phyloP scores from a whole-genome alignment of 2,888 invertebrate genomes.

The Chaetogeoica ovagalla region DNA sequence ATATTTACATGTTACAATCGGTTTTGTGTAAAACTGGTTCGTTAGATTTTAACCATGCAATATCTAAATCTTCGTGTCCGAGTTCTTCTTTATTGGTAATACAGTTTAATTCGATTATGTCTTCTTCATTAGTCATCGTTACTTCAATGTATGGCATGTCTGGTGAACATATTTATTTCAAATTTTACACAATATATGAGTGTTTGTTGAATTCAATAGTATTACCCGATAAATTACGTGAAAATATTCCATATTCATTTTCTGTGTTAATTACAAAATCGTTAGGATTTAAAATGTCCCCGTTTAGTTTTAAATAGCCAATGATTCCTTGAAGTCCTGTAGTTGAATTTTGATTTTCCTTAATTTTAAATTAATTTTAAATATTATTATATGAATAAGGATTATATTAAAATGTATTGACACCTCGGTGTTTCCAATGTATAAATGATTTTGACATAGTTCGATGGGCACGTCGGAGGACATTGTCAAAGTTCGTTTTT shows the following conservation, averaged over 20 bases:
- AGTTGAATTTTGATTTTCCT: slow-evolving; percentile 27
- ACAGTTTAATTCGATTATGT: slow-evolving; percentile 39
- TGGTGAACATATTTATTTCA: not conserved
- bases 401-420: not conserved
- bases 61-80: slow-evolving; percentile 4
- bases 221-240: slow-evolving; percentile 19
- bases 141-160: slow-evolving; percentile 23
- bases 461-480: slow-evolving; percentile 5
- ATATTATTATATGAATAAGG: too few relatives aligned
- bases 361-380: not conserved
- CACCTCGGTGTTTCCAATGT: slow-evolving; percentile 28
- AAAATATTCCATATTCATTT: not conserved
- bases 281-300: slow-evolving; percentile 43
- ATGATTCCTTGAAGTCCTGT: slow-evolving; percentile 28
- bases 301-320: slow-evolving; percentile 32
- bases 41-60: slow-evolving; percentile 25
- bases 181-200: too few relatives aligned
- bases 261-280: slow-evolving; percentile 11
- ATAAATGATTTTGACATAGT: slow-evolving; percentile 19
- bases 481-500: slow-evolving; percentile 11
- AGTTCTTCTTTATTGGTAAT: slow-evolving; percentile 14
- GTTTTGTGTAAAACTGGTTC: slow-evolving; percentile 4
- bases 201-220: too few relatives aligned
- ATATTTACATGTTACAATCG: slow-evolving; percentile 13
- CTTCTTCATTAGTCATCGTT: slow-evolving; percentile 13